Evolutionary conservation across 2,113 vertebrate genomes (phyloP).

Genomic region (Ascaphus truei): DNA sequence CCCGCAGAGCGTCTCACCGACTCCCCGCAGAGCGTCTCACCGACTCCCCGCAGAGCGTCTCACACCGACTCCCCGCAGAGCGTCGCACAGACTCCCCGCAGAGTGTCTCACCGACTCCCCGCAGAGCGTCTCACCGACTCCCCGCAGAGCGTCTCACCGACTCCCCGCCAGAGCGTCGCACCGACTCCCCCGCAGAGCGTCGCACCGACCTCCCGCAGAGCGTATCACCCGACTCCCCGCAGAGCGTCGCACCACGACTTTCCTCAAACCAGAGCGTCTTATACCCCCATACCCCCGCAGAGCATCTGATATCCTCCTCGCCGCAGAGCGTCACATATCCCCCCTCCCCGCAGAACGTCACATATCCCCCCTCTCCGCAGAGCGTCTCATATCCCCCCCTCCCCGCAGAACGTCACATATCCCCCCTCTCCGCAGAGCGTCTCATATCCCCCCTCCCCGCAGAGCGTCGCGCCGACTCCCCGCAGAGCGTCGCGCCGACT

Average conservation of each 20-base stretch:
- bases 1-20: too few species aligned
- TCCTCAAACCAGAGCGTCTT: not conserved
- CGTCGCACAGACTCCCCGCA: not conserved
- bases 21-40: not conserved
- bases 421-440: not conserved
- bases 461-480: not conserved
- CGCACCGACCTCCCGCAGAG: constrained; percentile 1
- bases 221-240: not conserved
- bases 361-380: not conserved
- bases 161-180: not conserved
- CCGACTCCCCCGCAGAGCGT: too few species aligned
- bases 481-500: not conserved
- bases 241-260: not conserved
- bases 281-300: not conserved
- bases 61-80: not conserved
- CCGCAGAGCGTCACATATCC: not conserved
- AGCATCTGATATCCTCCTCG: not conserved
- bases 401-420: not conserved
- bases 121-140: not conserved
- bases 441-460: too few species aligned
- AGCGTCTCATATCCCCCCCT: not conserved
- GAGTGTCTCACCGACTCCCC: not conserved
- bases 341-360: not conserved
- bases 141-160: not conserved
- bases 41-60: not conserved